Evolutionary conservation across 2,113 vertebrate species (phyloP), one percentile per base, ranked within the genome.

Genomic region (Irena cyanogastra): DNA sequence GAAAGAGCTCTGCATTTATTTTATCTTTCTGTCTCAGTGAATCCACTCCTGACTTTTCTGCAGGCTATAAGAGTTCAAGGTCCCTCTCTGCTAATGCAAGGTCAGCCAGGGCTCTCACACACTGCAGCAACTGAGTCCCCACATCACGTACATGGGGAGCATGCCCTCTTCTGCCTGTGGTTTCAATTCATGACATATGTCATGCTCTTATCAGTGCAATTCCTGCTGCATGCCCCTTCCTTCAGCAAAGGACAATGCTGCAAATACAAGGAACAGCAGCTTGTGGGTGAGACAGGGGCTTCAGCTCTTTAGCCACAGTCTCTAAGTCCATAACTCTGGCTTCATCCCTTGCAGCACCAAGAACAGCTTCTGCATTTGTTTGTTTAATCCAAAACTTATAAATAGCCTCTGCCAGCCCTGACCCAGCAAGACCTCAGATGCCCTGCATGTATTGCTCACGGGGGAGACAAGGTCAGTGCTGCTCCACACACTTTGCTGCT

Each of bases 21-120:
- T 93, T 90, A 90, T 95, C 90, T 93, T 95, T 96, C 94, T 88
- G 79, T 93, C 54, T 80, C 95, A 88, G 66, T 90, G 90, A 90
- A 85, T 64, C 66, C 28, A n/a, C 74, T 78, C 61, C 44, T 42
- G 57, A 37, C 78, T 91, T 93, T 90, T 90, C 95, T 86, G 94
- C 18, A 5, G 88, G 90, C 87, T 93, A n/a, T n/a, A 21, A 35
- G 85, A 76, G 91, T 83, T 94, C 87, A 96, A 95, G 93, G 93
- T 94, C 91, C 63, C 54, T 65, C 83, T 66, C 49, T 78, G 50
- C 24, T 93, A 61, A 28, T 69, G 50, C 84, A 94, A 93, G 93
- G 93, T 94, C 89, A 87, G 57, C 37, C 7, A 1, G 42, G 61
- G 44, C 61, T 86, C 47, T n/a, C 1, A 0, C n/a, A 6, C 41